phyloP scores from a whole-genome alignment of 2,888 invertebrate genomes.

The Esperia sulphurella region DNA sequence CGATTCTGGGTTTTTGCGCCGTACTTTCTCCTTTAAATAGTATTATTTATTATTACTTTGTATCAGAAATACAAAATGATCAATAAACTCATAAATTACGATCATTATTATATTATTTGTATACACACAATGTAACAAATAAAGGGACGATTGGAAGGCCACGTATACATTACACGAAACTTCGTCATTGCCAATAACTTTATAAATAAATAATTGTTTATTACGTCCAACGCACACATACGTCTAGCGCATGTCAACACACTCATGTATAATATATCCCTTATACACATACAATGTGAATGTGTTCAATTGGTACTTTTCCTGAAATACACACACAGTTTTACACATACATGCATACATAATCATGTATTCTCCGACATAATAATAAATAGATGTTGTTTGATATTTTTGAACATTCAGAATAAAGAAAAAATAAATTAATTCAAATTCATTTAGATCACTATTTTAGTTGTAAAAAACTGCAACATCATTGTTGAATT shows the following conservation, averaged over 20 bases:
- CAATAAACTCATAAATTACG: background rate
- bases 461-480: too few species aligned
- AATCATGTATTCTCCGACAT: too few species aligned
- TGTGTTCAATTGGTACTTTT: slow-evolving; percentile 17
- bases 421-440: too few species aligned
- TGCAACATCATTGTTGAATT: too few species aligned
- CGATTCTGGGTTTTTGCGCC: too few species aligned
- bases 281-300: background rate
- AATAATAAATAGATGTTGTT: too few species aligned
- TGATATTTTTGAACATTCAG: too few species aligned
- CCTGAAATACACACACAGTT: slow-evolving; percentile 20
- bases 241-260: slow-evolving; percentile 11
- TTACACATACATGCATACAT: too few species aligned
- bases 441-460: too few species aligned
- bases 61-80: background rate
- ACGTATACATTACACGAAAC: slow-evolving; percentile 39
- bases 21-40: too few species aligned
- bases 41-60: background rate
- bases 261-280: background rate
- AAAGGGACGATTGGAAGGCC: background rate
- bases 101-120: background rate
- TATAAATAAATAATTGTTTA: slow-evolving; percentile 15
- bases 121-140: background rate
- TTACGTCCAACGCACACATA: slow-evolving; percentile 26
- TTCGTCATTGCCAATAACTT: slow-evolving; percentile 22